A percentile compares a stretch with the other conserved stretches of the same genome.
These are phyloP conservation scores for Parambassis ranga DNA, from an alignment of 2,797 vertebrate genomes.

Conservation along the genomic window DNA sequence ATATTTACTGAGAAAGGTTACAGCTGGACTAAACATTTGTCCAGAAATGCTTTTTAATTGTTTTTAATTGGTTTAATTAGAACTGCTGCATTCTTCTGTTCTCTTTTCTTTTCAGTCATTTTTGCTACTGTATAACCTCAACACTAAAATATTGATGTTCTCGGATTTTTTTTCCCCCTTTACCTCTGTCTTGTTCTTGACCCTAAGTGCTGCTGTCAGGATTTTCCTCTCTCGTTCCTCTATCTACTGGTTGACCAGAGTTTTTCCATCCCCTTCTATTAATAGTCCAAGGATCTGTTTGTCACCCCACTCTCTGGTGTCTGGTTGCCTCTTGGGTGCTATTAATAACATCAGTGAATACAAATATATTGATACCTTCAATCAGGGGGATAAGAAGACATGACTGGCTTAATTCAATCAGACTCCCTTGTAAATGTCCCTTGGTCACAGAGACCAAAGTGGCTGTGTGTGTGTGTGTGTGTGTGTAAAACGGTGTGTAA, in stretches of 20 bases:
- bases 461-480: conserved; percentile 3
- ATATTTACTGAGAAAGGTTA: too few species aligned
- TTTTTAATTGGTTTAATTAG: not conserved
- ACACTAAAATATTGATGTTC: not conserved
- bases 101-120: not conserved
- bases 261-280: conserved; percentile 69
- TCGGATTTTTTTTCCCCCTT: not conserved
- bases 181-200: conserved; percentile 12
- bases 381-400: conserved; percentile 61
- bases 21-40: too few species aligned
- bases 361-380: conserved; percentile 70
- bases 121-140: not conserved
- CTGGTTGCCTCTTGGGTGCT: conserved; percentile 72
- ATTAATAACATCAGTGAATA: conserved; percentile 71
- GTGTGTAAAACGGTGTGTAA: not conserved
- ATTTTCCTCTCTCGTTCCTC: conserved; percentile 32
- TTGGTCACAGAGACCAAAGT: conserved; percentile 14
- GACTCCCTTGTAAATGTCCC: conserved; percentile 48
- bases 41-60: too few species aligned
- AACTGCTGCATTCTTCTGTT: not conserved
- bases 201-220: conserved; percentile 18
- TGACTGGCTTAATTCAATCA: conserved; percentile 75
- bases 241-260: conserved; percentile 34
- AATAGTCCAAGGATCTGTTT: conserved; percentile 68
- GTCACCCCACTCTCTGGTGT: conserved; percentile 72